These are phyloP conservation scores for Scytalopus superciliaris DNA, from an alignment of 2,113 vertebrate genomes.

Conservation along the genomic window DNA sequence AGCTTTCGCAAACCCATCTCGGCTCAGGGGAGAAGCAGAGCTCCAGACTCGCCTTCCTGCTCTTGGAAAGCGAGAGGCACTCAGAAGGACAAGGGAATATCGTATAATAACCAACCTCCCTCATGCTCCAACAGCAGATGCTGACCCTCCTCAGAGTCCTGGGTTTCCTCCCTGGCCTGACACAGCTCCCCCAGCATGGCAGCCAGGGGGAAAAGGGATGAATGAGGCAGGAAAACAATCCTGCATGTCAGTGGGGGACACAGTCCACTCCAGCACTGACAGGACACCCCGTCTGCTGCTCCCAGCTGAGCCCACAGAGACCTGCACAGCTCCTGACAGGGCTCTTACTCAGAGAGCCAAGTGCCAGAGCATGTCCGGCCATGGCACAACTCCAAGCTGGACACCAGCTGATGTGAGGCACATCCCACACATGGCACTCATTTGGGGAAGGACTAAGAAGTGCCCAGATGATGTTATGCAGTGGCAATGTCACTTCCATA, in stretches of 20 bases:
- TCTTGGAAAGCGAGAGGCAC: neutral
- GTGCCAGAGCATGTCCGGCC: neutral
- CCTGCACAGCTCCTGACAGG: neutral
- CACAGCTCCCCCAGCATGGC: accelerated
- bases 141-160: neutral
- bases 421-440: accelerated
- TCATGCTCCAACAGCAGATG: accelerated
- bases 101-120: neutral
- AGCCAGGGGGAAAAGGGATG: neutral
- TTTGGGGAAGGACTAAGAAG: neutral
- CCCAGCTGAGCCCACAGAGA: neutral
- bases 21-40: neutral
- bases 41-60: neutral
- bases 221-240: neutral
- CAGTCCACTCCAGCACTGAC: neutral
- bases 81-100: neutral
- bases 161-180: neutral
- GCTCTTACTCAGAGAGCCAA: neutral
- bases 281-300: neutral
- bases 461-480: neutral
- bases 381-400: accelerated
- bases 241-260: accelerated
- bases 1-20: slow-evolving; percentile 20
- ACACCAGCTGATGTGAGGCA: neutral
- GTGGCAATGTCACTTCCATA: accelerated